phyloP scores from a whole-genome alignment of 2,888 invertebrate species.

The Phaonia tiefii region DNA sequence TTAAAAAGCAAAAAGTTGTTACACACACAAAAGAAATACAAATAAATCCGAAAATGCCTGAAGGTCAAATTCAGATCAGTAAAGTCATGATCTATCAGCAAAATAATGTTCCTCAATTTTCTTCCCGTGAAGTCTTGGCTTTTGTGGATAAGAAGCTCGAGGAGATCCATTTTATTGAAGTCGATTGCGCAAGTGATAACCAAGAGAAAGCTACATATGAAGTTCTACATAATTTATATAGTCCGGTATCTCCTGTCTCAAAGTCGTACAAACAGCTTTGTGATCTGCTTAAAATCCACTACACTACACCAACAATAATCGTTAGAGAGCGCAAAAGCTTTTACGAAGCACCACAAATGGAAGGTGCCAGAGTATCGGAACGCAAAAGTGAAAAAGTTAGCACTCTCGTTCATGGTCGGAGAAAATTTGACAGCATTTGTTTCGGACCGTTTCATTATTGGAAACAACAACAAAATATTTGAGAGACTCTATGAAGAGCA shows the following conservation, averaged over 20 bases:
- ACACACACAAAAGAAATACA: too few species aligned
- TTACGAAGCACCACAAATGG: too few species aligned
- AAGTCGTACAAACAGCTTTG: too few species aligned
- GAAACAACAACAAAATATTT: conserved; percentile 49
- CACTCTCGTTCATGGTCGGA: conserved; percentile 58
- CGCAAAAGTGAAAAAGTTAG: conserved; percentile 59
- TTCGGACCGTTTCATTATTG: too few species aligned
- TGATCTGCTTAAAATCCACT: too few species aligned
- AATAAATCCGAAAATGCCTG: too few species aligned
- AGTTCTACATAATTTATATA: too few species aligned
- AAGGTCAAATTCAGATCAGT: too few species aligned
- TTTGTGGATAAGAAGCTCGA: conserved; percentile 50
- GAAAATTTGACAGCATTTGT: conserved; percentile 49
- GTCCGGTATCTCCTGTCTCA: too few species aligned
- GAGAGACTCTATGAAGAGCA: conserved; percentile 61
- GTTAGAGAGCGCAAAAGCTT: too few species aligned
- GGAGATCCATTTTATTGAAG: conserved; percentile 47
- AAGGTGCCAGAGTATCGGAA: conserved; percentile 53
- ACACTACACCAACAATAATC: too few species aligned
- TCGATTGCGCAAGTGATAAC: conserved; percentile 47
- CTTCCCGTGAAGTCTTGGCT: conserved; percentile 34
- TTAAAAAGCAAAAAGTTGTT: too few species aligned
- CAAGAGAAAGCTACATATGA: conserved; percentile 49
- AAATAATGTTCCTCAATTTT: conserved; percentile 40
- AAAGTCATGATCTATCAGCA: conserved; percentile 50